phyloP scores from a whole-genome alignment of 1,140 invertebrate species.

The Drosophila tani region DNA sequence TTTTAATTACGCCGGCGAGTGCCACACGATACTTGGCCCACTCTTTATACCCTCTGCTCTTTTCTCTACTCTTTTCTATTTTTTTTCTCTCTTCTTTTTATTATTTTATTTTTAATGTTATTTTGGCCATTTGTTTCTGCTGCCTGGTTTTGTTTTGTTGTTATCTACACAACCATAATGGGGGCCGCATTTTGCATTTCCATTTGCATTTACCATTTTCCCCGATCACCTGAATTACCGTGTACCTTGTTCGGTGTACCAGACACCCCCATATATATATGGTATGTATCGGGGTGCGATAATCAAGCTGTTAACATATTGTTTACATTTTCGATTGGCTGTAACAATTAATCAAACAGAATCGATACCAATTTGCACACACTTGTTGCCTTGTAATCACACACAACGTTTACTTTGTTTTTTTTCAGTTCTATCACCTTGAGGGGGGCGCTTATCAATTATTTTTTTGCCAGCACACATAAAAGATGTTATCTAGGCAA shows the following conservation, averaged over 20 bases:
- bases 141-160: not conserved
- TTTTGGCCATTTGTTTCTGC: not conserved
- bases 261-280: not conserved
- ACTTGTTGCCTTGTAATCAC: slow-evolving; percentile 40
- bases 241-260: not conserved
- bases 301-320: slow-evolving; percentile 62
- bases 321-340: slow-evolving; percentile 65
- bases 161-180: slow-evolving; percentile 15
- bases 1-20: slow-evolving; percentile 69
- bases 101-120: not conserved
- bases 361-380: slow-evolving; percentile 53
- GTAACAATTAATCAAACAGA: slow-evolving; percentile 67
- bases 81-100: not conserved
- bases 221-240: not conserved
- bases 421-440: slow-evolving; percentile 35
- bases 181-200: not conserved
- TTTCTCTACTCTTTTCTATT: slow-evolving; percentile 14
- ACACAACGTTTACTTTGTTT: not conserved
- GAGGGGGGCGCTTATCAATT: slow-evolving; percentile 30
- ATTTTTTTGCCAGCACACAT: slow-evolving; percentile 6
- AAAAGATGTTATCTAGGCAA: slow-evolving; percentile 31
- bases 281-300: slow-evolving; percentile 42
- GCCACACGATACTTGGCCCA: not conserved
- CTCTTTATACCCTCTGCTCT: not conserved
- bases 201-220: slow-evolving; percentile 15